phyloP scores from a whole-genome alignment of 1,140 invertebrate genomes.

The Triops longicaudatus region DNA sequence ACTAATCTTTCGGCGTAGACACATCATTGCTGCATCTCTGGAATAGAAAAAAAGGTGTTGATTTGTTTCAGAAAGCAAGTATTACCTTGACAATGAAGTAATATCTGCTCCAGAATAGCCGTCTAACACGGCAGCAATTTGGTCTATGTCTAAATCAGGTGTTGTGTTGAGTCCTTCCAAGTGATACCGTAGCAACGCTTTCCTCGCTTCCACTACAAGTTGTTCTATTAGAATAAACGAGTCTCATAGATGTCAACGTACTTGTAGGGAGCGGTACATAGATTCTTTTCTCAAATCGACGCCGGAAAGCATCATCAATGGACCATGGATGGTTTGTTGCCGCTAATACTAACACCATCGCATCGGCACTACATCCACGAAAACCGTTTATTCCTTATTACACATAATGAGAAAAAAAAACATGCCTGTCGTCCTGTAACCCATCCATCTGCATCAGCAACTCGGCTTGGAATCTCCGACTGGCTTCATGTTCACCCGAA shows the following conservation, averaged over 20 bases:
- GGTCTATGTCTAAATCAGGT: slow-evolving; percentile 44
- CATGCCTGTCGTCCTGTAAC: slow-evolving; percentile 43
- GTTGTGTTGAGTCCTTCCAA: slow-evolving; percentile 41
- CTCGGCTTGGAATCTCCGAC: slow-evolving; percentile 82
- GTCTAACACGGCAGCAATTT: slow-evolving; percentile 48
- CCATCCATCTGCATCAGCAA: slow-evolving; percentile 88
- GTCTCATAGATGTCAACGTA: slow-evolving; percentile 33
- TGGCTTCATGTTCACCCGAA: slow-evolving; percentile 79
- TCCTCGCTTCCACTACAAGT: slow-evolving; percentile 39
- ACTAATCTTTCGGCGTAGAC: slow-evolving; percentile 52
- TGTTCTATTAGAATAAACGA: slow-evolving; percentile 26
- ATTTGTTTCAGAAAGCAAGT: not conserved
- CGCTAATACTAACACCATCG: slow-evolving; percentile 70
- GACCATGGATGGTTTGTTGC: slow-evolving; percentile 70
- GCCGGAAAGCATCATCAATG: slow-evolving; percentile 58
- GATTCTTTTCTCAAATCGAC: slow-evolving; percentile 61
- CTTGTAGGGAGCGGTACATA: slow-evolving; percentile 60
- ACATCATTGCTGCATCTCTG: slow-evolving; percentile 62
- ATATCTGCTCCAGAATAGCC: slow-evolving; percentile 60
- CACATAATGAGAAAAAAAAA: not conserved
- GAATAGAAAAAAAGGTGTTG: not conserved
- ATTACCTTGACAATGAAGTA: slow-evolving; percentile 52
- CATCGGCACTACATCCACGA: slow-evolving; percentile 41
- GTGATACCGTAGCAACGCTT: slow-evolving; percentile 44
- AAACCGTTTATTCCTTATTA: slow-evolving; percentile 22